phyloP scores from a whole-genome alignment of 64 coral and sea anemone species.

The Acropora tenuis region DNA sequence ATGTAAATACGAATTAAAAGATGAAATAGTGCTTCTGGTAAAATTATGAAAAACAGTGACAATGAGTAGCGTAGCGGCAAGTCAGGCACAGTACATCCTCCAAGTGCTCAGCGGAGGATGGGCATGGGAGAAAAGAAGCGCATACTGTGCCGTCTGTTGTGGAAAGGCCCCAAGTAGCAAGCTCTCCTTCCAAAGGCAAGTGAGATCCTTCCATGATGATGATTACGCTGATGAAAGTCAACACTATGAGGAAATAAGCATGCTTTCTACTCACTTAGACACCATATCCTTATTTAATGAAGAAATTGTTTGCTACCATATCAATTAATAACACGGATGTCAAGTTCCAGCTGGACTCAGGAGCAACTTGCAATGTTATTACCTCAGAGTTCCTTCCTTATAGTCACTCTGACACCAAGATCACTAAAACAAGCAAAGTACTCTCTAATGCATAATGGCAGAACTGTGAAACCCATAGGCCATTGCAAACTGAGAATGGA shows the following conservation, averaged over 20 bases:
- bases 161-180: background rate
- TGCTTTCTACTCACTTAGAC: background rate
- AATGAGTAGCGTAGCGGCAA: no score
- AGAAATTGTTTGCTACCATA: conserved; percentile 43
- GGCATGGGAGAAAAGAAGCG: no score
- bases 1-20: no score
- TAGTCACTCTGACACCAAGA: conserved; percentile 22
- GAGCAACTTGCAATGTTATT: no score
- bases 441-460: conserved; percentile 52
- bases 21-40: no score
- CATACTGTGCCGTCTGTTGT: conserved; percentile 8
- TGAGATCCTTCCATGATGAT: conserved; percentile 12
- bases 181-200: background rate
- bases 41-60: no score
- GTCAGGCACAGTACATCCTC: no score
- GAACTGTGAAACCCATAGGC: conserved; percentile 47
- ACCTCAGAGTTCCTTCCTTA: background rate
- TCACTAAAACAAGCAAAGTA: conserved; percentile 46
- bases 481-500: conserved; percentile 46
- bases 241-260: conserved; percentile 12
- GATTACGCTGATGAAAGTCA: no score
- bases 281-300: conserved; percentile 13
- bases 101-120: no score
- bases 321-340: conserved; percentile 23
- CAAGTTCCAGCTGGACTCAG: conserved; percentile 45